phyloP scores from a whole-genome alignment of 2,113 vertebrate genomes.

The Lichenostomus cassidix region DNA sequence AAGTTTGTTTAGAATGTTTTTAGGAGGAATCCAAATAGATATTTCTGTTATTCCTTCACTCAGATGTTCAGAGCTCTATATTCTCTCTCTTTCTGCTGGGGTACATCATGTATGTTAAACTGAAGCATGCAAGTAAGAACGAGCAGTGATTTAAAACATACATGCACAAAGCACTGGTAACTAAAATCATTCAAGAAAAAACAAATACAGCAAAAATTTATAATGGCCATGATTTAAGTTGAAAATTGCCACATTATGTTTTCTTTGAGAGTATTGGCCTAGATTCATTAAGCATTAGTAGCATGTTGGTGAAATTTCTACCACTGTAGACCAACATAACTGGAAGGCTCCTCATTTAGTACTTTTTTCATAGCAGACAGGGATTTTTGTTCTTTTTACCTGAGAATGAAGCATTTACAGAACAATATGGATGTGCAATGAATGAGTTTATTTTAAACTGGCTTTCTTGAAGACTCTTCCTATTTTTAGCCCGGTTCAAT shows the following conservation, averaged over 20 bases:
- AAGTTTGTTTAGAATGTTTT: not conserved
- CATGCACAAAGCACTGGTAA: rapidly evolving
- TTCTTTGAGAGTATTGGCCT: not conserved
- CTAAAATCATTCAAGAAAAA: not conserved
- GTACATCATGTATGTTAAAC: not conserved
- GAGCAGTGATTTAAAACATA: not conserved
- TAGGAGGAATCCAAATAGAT: not conserved
- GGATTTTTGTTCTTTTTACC: not conserved
- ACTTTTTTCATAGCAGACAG: not conserved
- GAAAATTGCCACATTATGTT: not conserved
- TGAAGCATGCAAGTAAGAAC: not conserved
- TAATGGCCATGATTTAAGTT: not conserved
- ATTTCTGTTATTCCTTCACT: not conserved
- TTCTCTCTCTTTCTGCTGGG: not conserved
- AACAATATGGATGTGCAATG: not conserved
- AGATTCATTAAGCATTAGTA: not conserved
- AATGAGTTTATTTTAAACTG: not conserved
- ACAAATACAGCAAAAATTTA: not conserved
- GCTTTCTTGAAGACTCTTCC: not conserved
- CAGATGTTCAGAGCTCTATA: not conserved
- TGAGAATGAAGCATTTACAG: not conserved
- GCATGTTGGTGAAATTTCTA: not conserved
- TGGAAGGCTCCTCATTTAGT: not conserved
- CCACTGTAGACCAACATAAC: not conserved
- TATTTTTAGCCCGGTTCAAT: not conserved